Evolutionary conservation across 1,140 invertebrate genomes (phyloP).

Genomic region (Elysia chlorotica): DNA sequence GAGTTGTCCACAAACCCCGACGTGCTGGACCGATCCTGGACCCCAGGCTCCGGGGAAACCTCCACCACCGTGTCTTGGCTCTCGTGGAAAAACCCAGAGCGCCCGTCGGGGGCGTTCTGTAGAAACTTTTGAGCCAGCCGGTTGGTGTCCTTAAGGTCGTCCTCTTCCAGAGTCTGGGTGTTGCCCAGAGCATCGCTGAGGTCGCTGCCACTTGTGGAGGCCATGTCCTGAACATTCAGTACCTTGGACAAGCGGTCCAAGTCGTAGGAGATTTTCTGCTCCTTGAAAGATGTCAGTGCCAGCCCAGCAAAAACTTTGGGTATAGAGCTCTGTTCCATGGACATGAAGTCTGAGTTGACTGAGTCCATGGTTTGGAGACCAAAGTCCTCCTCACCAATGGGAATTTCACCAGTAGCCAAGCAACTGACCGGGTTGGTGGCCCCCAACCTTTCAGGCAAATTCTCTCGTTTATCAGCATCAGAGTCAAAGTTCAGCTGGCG

Average conservation of each 20-base stretch:
- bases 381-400: conserved; percentile 13
- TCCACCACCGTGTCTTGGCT: conserved; percentile 30
- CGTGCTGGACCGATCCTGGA: background rate
- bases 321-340: conserved; percentile 44
- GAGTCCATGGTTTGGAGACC: conserved; percentile 37
- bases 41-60: conserved; percentile 8
- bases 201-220: conserved; percentile 40
- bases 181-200: conserved; percentile 13
- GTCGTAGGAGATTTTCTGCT: conserved; percentile 51
- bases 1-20: conserved; percentile 20
- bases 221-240: conserved; percentile 49
- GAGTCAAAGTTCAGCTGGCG: conserved; percentile 25
- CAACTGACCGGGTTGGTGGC: conserved; percentile 24
- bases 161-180: background rate
- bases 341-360: conserved; percentile 42
- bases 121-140: background rate
- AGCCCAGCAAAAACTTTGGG: conserved; percentile 49
- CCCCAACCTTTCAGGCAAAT: background rate
- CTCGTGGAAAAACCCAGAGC: conserved; percentile 11
- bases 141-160: background rate
- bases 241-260: conserved; percentile 44
- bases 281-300: conserved; percentile 42
- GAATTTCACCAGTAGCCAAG: conserved; percentile 19
- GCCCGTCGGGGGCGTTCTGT: background rate
- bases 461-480: background rate